A percentile compares a stretch with the other conserved stretches of the same genome.
Conservation (phyloP, 2,888 invertebrate genomes). For the Stenchaetothrips biformis region DNA sequence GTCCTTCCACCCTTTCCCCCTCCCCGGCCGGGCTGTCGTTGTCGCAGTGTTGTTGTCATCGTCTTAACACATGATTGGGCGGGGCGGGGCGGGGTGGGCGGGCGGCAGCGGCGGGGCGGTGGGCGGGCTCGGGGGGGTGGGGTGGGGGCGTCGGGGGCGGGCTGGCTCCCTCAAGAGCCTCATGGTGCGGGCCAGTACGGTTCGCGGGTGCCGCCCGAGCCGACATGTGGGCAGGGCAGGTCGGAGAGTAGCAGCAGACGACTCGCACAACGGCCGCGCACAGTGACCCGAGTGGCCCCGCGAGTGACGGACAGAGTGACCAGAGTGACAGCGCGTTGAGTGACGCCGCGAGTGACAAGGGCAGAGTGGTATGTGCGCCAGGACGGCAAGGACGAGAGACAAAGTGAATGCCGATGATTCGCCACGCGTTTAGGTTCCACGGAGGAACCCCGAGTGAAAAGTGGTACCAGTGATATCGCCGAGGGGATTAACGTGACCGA, state of each 20-base stretch:
- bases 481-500: too few relatives aligned
- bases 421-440: background rate
- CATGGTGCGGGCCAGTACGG: constrained; percentile 42
- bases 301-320: background rate
- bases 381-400: background rate
- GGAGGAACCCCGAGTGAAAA: background rate
- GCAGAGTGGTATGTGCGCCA: background rate
- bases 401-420: too few relatives aligned
- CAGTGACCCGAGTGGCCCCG: background rate
- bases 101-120: constrained; percentile 26
- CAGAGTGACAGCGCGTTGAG: background rate
- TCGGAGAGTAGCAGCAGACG: background rate
- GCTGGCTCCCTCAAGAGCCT: constrained; percentile 42
- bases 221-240: background rate
- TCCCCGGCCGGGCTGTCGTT: background rate
- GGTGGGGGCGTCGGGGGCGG: constrained; percentile 14
- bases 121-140: constrained; percentile 30
- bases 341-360: background rate
- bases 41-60: constrained; percentile 23
- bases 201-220: background rate
- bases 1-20: too few relatives aligned
- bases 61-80: constrained; percentile 18
- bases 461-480: too few relatives aligned
- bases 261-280: background rate
- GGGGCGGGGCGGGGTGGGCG: constrained; percentile 12